These are phyloP conservation scores for Sycon ciliatum DNA, from an alignment of 37 sponge, comb jelly and placozoan genomes.

Conservation along the genomic window DNA sequence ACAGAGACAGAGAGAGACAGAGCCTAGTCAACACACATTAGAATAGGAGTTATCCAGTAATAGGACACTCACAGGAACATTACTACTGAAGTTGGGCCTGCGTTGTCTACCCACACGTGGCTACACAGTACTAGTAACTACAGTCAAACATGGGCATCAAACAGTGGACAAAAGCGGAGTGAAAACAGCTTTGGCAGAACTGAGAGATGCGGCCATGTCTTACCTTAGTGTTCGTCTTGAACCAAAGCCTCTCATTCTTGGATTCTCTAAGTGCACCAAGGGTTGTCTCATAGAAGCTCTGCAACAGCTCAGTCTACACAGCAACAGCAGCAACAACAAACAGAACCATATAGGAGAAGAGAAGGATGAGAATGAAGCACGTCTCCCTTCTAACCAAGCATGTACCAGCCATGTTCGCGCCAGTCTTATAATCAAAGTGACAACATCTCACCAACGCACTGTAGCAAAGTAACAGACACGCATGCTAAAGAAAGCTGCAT, in stretches of 20 bases:
- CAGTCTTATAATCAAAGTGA: background rate
- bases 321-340: background rate
- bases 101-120: too few relatives aligned
- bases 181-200: background rate
- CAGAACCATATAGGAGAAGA: too few relatives aligned
- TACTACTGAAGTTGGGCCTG: too few relatives aligned
- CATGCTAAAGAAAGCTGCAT: too few relatives aligned
- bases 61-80: too few relatives aligned
- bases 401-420: background rate
- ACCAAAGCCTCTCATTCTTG: conserved; percentile 93
- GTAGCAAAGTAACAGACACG: too few relatives aligned
- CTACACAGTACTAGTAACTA: background rate
- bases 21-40: background rate
- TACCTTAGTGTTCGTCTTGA: conserved; percentile 95
- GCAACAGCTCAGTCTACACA: conserved; percentile 64
- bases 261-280: conserved; percentile 80
- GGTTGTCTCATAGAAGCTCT: conserved; percentile 88
- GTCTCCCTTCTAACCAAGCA: too few relatives aligned
- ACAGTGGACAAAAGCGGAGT: background rate
- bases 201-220: background rate
- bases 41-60: background rate
- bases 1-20: background rate
- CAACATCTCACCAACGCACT: too few relatives aligned
- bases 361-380: too few relatives aligned
- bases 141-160: background rate